Conservation (phyloP, 1,140 invertebrate genomes). For the Euschistus heros region DNA sequence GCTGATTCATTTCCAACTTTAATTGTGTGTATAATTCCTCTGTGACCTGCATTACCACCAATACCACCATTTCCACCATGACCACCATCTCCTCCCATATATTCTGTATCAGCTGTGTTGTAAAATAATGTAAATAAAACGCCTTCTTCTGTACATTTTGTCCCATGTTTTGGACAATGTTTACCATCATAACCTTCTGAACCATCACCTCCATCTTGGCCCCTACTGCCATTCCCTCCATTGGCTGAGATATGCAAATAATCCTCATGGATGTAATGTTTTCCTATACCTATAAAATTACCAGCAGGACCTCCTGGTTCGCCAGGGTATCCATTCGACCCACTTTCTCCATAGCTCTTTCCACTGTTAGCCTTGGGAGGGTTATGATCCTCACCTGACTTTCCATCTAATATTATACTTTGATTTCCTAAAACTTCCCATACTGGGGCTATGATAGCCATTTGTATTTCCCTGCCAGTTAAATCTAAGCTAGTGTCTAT, state of each 20-base stretch:
- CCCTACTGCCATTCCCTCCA: background rate
- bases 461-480: background rate
- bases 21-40: background rate
- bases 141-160: background rate
- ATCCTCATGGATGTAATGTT: background rate
- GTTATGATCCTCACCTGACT: background rate
- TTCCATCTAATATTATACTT: constrained; percentile 16
- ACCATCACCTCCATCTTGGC: background rate
- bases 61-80: background rate
- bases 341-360: background rate
- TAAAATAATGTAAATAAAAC: too few relatives aligned
- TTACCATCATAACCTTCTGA: background rate
- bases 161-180: background rate
- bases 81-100: too few relatives aligned
- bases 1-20: background rate
- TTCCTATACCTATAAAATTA: background rate
- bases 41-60: background rate
- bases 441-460: constrained; percentile 15
- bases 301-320: constrained; percentile 6
- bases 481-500: background rate
- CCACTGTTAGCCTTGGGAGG: background rate
- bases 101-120: too few relatives aligned
- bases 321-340: background rate
- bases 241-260: background rate
- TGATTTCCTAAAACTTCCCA: constrained; percentile 11